Percentiles rank a stretch among this genome's conserved stretches.
Evolutionary conservation across 1,140 invertebrate genomes (phyloP).

Genomic region (Procambarus virginalis): DNA sequence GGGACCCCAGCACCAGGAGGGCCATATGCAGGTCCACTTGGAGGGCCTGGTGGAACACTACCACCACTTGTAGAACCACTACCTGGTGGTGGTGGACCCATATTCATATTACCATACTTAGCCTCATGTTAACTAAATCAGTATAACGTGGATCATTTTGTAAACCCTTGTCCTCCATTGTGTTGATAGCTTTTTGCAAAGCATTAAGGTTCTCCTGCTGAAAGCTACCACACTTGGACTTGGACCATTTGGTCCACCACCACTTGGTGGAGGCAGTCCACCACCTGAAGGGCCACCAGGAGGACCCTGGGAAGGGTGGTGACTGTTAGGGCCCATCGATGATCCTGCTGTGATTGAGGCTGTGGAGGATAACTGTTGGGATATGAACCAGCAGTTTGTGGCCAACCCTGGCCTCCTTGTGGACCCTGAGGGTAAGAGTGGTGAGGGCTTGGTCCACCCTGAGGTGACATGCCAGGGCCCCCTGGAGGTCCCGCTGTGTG

Average conservation of each 20-base stretch:
- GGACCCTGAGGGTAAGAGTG: slow-evolving; percentile 64
- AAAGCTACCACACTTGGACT: slow-evolving; percentile 60
- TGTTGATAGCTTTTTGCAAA: slow-evolving; percentile 89
- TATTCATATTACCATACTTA: slow-evolving; percentile 78
- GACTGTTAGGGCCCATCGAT: slow-evolving; percentile 35
- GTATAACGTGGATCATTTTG: slow-evolving; percentile 93
- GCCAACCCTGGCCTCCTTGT: slow-evolving; percentile 54
- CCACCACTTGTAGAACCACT: slow-evolving; percentile 27
- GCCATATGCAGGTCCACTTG: slow-evolving; percentile 72
- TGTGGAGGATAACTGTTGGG: slow-evolving; percentile 43
- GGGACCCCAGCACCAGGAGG: slow-evolving; percentile 52
- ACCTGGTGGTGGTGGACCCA: slow-evolving; percentile 70
- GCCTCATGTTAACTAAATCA: slow-evolving; percentile 88
- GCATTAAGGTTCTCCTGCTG: slow-evolving; percentile 86
- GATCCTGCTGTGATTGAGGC: slow-evolving; percentile 31
- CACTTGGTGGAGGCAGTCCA: slow-evolving; percentile 33
- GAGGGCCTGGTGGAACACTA: slow-evolving; percentile 58
- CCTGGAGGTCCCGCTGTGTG: slow-evolving; percentile 45
- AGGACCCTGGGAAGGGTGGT: slow-evolving; percentile 53
- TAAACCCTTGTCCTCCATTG: slow-evolving; percentile 95
- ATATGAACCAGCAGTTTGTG: slow-evolving; percentile 43
- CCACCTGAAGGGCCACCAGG: slow-evolving; percentile 48
- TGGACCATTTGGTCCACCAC: slow-evolving; percentile 49
- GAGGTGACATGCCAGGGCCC: slow-evolving; percentile 40
- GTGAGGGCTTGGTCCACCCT: slow-evolving; percentile 51